Conservation (phyloP, 2,113 vertebrate genomes). For the Oryctolagus cuniculus region DNA sequence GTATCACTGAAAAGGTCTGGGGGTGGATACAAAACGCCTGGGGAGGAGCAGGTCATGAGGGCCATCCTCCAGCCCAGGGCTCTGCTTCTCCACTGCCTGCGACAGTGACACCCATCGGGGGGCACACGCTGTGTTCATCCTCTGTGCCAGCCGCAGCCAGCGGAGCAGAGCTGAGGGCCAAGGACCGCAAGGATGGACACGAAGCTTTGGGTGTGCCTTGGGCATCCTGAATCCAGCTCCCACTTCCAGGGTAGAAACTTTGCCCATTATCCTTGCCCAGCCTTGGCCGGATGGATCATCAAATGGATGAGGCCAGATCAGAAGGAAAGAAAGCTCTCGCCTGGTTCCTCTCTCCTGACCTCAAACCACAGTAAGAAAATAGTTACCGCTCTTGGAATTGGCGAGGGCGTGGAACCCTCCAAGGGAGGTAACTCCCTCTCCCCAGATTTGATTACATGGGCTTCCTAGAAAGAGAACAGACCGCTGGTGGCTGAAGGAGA, state of each 20-base stretch:
- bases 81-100: neutral
- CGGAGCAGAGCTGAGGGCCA: too few relatives aligned
- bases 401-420: neutral
- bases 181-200: neutral
- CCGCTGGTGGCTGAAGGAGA: neutral
- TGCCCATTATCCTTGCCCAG: neutral
- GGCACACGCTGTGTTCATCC: rapidly evolving
- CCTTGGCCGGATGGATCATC: neutral
- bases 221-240: neutral
- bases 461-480: neutral
- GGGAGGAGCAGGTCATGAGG: neutral
- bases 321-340: neutral
- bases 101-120: too few relatives aligned
- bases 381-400: neutral
- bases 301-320: neutral
- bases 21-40: neutral
- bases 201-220: neutral
- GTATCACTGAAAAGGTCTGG: neutral
- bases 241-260: neutral
- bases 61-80: neutral
- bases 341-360: neutral
- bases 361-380: neutral
- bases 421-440: neutral
- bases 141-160: neutral
- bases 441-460: neutral